These are phyloP conservation scores for Mactra quadrangularis DNA, from an alignment of 1,140 invertebrate species.

Conservation along the genomic window DNA sequence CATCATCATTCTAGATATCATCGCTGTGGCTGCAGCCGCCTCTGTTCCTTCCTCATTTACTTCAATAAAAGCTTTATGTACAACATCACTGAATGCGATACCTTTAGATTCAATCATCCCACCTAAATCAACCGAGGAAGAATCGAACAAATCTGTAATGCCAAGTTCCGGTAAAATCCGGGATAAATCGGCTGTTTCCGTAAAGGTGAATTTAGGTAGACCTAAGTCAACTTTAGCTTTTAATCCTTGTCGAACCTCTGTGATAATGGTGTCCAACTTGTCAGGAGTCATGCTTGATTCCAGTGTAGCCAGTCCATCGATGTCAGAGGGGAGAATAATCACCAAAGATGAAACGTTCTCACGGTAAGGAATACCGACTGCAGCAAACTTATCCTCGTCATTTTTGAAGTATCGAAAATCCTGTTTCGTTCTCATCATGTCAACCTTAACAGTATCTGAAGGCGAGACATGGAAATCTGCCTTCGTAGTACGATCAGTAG, in stretches of 20 bases:
- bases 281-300: conserved; percentile 84
- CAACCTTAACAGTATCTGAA: conserved; percentile 79
- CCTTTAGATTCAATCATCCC: conserved; percentile 75
- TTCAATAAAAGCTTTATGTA: conserved; percentile 83
- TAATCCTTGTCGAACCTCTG: conserved; percentile 6
- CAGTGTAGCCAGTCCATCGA: conserved; percentile 82
- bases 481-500: conserved; percentile 84
- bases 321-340: conserved; percentile 88
- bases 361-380: conserved; percentile 90
- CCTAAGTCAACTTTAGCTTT: conserved; percentile 66
- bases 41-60: conserved; percentile 84
- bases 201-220: conserved; percentile 89
- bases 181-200: conserved; percentile 85
- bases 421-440: conserved; percentile 78
- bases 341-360: conserved; percentile 87
- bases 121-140: conserved; percentile 86
- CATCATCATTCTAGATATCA: conserved; percentile 61
- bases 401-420: conserved; percentile 32
- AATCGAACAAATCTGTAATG: conserved; percentile 86
- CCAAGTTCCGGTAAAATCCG: conserved; percentile 84
- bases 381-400: conserved; percentile 87
- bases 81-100: conserved; percentile 65
- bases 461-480: conserved; percentile 45
- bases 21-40: conserved; percentile 82
- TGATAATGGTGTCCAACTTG: conserved; percentile 79